Conservation (phyloP, 2,888 invertebrate species). For the Leuctra nigra region DNA sequence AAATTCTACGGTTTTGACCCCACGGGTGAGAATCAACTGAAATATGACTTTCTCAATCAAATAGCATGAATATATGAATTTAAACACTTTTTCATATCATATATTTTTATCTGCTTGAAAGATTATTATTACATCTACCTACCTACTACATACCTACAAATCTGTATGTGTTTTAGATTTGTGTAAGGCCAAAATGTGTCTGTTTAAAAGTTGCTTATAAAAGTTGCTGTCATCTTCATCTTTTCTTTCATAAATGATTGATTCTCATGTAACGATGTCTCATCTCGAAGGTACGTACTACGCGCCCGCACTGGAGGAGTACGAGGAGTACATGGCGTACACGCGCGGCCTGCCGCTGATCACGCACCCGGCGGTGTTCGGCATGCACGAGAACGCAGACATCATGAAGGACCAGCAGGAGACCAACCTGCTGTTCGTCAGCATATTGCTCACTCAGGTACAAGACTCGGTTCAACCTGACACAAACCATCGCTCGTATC, state of each 20-base stretch:
- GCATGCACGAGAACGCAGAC: constrained; percentile 89
- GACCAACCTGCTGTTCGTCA: constrained; percentile 66
- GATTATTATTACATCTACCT: too few relatives aligned
- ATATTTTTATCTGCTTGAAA: too few relatives aligned
- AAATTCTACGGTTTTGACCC: constrained; percentile 62
- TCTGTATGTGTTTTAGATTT: too few relatives aligned
- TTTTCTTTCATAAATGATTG: too few relatives aligned
- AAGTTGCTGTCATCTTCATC: too few relatives aligned
- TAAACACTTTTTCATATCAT: not conserved
- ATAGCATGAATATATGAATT: constrained; percentile 15
- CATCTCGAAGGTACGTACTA: constrained; percentile 56
- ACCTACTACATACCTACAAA: too few relatives aligned
- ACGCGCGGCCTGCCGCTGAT: constrained; percentile 65
- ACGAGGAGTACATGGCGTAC: constrained; percentile 61
- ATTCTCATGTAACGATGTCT: too few relatives aligned
- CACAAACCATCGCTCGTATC: too few relatives aligned
- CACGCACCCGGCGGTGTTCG: constrained; percentile 80
- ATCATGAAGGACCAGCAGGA: constrained; percentile 89
- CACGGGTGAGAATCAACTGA: constrained; percentile 40
- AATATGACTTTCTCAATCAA: not conserved
- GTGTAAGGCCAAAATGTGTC: too few relatives aligned
- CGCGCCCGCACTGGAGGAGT: constrained; percentile 65
- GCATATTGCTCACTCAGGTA: constrained; percentile 73
- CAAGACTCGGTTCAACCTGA: too few relatives aligned
- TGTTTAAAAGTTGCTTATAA: too few relatives aligned